phyloP scores from a whole-genome alignment of 2,888 invertebrate species.

The Trimorus sp. region DNA sequence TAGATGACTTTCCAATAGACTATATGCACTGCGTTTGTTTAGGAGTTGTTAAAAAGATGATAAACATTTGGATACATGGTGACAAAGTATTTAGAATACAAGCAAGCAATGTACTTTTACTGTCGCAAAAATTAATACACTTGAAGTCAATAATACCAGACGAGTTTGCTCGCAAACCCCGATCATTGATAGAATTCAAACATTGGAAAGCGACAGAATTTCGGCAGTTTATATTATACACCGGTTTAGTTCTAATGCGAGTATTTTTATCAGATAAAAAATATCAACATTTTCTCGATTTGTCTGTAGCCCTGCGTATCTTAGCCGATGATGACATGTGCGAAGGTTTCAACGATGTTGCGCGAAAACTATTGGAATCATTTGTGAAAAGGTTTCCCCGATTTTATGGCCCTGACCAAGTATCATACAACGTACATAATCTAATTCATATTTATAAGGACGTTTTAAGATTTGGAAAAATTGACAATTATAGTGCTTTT shows the following conservation, averaged over 20 bases:
- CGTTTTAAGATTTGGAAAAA: not conserved
- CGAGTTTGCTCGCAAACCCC: not conserved
- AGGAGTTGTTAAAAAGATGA: not conserved
- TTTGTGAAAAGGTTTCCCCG: not conserved
- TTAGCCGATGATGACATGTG: not conserved
- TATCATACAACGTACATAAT: slow-evolving; percentile 6
- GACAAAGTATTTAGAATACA: not conserved
- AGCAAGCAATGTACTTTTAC: not conserved
- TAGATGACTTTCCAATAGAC: not conserved
- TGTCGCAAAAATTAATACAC: not conserved
- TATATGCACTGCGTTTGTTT: not conserved
- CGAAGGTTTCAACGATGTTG: not conserved
- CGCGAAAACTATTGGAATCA: not conserved
- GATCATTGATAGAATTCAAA: not conserved
- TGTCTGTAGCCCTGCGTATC: not conserved
- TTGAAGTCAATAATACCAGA: not conserved
- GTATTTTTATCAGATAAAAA: not conserved
- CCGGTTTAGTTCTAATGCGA: slow-evolving; percentile 6
- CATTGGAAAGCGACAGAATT: slow-evolving; percentile 7
- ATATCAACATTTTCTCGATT: slow-evolving; percentile 6
- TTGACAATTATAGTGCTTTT: too few species aligned
- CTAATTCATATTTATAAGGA: not conserved
- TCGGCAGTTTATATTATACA: slow-evolving; percentile 6
- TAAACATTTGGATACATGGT: not conserved
- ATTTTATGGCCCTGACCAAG: not conserved